Conservation (phyloP, 2,113 vertebrate species). For the Larimichthys crocea region DNA sequence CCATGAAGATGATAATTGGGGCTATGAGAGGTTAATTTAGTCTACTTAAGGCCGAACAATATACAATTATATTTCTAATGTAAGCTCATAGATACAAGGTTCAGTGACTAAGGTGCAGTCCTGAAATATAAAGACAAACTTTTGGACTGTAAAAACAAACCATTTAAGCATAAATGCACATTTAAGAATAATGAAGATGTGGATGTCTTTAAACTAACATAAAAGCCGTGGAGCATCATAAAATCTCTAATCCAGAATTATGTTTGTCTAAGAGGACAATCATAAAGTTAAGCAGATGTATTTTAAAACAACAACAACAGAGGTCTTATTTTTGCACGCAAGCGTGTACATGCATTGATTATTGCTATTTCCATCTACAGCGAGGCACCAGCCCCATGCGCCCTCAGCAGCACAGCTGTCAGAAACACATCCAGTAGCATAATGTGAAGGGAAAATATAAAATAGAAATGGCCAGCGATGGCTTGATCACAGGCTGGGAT, state of each 20-base stretch:
- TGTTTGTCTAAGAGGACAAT: background rate
- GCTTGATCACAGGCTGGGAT: slow-evolving; percentile 20
- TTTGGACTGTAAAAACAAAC: background rate
- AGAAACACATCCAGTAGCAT: slow-evolving; percentile 40
- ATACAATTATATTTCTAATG: background rate
- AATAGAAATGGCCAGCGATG: slow-evolving; percentile 32
- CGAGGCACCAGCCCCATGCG: slow-evolving; percentile 16
- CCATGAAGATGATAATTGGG: slow-evolving; percentile 1
- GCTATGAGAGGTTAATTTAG: background rate
- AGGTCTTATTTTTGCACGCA: slow-evolving; percentile 34
- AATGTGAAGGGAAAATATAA: slow-evolving; percentile 42
- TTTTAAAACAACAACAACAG: background rate
- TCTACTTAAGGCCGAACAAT: background rate
- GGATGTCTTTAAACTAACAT: background rate
- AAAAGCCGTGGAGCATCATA: background rate
- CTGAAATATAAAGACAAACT: background rate
- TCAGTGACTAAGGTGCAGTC: background rate
- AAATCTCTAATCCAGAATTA: background rate
- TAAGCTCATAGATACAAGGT: background rate
- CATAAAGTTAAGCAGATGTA: slow-evolving; percentile 1
- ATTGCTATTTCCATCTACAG: slow-evolving; percentile 67
- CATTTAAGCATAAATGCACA: background rate
- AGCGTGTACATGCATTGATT: slow-evolving; percentile 61
- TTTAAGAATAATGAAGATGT: background rate
- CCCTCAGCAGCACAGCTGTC: slow-evolving; percentile 38